These are phyloP conservation scores for Callimorpha dominula DNA, from an alignment of 2,888 invertebrate species.

Conservation along the genomic window DNA sequence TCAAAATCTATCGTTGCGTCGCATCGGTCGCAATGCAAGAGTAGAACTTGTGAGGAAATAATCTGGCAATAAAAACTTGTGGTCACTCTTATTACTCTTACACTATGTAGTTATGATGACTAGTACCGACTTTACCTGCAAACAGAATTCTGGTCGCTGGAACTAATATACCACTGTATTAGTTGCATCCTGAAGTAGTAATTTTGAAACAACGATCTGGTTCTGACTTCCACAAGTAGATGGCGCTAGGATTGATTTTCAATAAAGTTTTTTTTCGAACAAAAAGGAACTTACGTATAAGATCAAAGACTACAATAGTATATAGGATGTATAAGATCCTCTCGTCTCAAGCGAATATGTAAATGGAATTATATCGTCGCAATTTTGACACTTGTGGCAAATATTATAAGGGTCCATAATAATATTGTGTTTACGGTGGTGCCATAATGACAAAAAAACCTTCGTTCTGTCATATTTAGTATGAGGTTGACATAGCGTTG, in stretches of 20 bases:
- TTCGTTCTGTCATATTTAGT: too few species aligned
- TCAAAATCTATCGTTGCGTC: not conserved
- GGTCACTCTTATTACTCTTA: not conserved
- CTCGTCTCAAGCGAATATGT: not conserved
- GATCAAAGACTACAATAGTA: too few species aligned
- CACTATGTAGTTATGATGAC: not conserved
- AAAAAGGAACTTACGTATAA: too few species aligned
- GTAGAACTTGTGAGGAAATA: not conserved
- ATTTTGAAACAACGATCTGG: not conserved
- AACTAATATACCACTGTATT: not conserved
- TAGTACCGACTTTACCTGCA: not conserved
- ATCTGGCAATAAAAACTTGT: too few species aligned
- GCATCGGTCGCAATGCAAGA: not conserved
- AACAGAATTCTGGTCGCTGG: too few species aligned
- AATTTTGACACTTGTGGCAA: not conserved
- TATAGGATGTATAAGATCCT: not conserved
- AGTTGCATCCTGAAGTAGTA: not conserved
- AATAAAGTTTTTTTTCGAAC: not conserved
- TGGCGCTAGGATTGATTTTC: not conserved
- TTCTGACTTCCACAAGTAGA: not conserved
- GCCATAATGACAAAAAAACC: too few species aligned
- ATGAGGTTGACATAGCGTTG: not conserved
- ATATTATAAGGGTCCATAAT: too few species aligned
- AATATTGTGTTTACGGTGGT: too few species aligned
- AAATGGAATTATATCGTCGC: not conserved